phyloP scores from a whole-genome alignment of 2,888 invertebrate species.

The Limnephilus rhombicus region DNA sequence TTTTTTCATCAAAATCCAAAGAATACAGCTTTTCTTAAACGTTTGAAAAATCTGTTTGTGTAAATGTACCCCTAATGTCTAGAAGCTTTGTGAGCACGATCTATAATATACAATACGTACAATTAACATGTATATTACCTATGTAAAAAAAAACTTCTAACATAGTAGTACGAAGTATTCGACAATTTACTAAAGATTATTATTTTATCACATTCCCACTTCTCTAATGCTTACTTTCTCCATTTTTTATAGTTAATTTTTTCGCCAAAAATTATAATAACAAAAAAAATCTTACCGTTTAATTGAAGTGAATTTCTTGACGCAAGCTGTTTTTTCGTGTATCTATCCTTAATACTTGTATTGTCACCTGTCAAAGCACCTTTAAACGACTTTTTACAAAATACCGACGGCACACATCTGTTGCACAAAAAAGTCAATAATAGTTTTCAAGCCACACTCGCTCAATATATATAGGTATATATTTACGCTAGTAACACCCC shows the following conservation, averaged over 20 bases:
- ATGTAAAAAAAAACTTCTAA: too few species aligned
- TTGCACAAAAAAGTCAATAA: constrained; percentile 25
- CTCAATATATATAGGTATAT: not conserved
- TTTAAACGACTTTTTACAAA: constrained; percentile 15
- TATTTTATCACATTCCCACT: too few species aligned
- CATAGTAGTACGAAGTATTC: too few species aligned
- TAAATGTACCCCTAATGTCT: not conserved
- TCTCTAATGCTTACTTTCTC: not conserved
- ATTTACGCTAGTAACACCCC: not conserved
- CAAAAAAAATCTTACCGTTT: not conserved
- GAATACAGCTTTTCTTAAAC: too few species aligned
- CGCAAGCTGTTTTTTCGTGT: not conserved
- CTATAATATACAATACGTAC: too few species aligned
- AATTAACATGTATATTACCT: too few species aligned
- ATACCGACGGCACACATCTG: constrained; percentile 33
- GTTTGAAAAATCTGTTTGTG: not conserved
- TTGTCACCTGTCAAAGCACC: constrained; percentile 30
- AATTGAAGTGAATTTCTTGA: not conserved
- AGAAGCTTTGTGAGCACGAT: too few species aligned
- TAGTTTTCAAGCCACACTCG: not conserved
- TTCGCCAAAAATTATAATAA: not conserved
- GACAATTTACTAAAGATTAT: not conserved
- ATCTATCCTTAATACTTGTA: constrained; percentile 27
- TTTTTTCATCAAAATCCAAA: not conserved
- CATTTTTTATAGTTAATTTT: not conserved